Evolutionary conservation across 2,113 vertebrate genomes (phyloP).

Genomic region (Montifringilla adamsi): DNA sequence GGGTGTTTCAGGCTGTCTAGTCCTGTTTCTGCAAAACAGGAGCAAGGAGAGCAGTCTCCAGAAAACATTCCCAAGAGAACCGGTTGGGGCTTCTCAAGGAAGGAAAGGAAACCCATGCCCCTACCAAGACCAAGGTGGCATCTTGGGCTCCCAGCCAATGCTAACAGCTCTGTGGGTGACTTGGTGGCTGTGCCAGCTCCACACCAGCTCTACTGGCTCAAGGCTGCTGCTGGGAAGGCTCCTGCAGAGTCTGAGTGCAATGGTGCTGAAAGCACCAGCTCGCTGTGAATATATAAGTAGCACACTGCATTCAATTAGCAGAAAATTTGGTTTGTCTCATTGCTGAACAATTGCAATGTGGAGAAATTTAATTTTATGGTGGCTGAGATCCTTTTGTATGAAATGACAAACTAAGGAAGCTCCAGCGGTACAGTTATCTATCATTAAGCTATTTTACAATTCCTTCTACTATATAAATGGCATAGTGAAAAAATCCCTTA

Average conservation of each 20-base stretch:
- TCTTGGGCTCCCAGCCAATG: neutral
- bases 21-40: neutral
- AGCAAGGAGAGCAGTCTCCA: neutral
- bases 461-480: conserved; percentile 27
- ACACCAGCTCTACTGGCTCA: neutral
- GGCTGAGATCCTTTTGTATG: conserved; percentile 47
- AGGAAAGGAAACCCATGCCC: neutral
- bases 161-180: neutral
- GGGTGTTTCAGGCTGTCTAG: neutral
- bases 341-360: conserved; percentile 41
- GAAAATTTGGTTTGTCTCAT: conserved; percentile 42
- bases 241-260: neutral
- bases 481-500: conserved; percentile 24
- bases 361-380: conserved; percentile 65
- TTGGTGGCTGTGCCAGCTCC: neutral
- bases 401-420: conserved; percentile 46
- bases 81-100: neutral
- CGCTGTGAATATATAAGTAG: conserved; percentile 7
- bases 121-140: neutral
- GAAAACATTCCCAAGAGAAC: neutral
- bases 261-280: conserved; percentile 17
- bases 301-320: conserved; percentile 55
- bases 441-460: conserved; percentile 8
- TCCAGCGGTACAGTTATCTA: conserved; percentile 18
- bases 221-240: neutral